A percentile compares a stretch with the other conserved stretches of the same genome.
Evolutionary conservation across 2,888 invertebrate genomes (phyloP).

Genomic region (Sericinus montela): DNA sequence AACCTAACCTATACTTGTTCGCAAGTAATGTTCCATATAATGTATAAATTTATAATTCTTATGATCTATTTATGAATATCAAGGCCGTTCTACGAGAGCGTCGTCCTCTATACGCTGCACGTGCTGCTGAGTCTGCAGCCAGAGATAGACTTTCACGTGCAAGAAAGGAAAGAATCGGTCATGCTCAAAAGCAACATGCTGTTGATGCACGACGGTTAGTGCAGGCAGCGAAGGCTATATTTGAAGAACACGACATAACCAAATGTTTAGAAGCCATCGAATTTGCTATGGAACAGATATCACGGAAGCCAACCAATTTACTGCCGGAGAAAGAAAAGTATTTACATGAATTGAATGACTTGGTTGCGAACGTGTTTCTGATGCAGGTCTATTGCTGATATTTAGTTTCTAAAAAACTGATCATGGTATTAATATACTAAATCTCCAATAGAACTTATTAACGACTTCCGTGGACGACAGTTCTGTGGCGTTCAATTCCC

Average conservation of each 20-base stretch:
- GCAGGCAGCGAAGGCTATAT: constrained; percentile 36
- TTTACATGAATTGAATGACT: constrained; percentile 51
- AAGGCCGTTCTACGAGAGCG: constrained; percentile 61
- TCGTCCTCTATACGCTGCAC: constrained; percentile 59
- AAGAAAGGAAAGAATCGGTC: constrained; percentile 48
- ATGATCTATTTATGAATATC: not conserved
- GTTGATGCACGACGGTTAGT: constrained; percentile 57
- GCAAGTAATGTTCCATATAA: no score
- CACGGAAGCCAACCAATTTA: constrained; percentile 47
- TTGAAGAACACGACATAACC: constrained; percentile 48
- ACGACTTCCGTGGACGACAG: no score
- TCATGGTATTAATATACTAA: no score
- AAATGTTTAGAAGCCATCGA: constrained; percentile 61
- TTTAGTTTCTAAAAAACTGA: no score
- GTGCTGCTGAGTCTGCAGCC: constrained; percentile 50
- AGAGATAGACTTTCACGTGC: constrained; percentile 46
- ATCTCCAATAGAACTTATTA: no score
- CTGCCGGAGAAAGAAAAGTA: constrained; percentile 62
- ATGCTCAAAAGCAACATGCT: constrained; percentile 51
- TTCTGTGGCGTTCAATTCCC: no score
- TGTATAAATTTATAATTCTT: no score
- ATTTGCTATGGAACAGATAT: constrained; percentile 65
- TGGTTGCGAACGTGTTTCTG: constrained; percentile 57
- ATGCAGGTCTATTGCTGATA: constrained; percentile 52
- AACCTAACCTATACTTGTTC: no score